phyloP scores from a whole-genome alignment of 2,797 vertebrate species.

The Silurus lanzhouensis region DNA sequence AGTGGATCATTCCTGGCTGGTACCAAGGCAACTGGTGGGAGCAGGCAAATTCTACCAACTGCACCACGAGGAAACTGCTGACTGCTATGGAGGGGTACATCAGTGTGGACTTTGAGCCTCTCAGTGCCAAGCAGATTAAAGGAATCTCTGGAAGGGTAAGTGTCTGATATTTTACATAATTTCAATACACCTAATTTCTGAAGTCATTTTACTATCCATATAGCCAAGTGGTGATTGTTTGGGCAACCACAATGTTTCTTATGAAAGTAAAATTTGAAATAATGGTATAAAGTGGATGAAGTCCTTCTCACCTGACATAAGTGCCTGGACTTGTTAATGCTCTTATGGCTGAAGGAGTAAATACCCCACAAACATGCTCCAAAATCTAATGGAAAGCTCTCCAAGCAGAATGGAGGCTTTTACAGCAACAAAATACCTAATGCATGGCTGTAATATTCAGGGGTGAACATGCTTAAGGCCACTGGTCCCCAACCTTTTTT shows the following conservation, averaged over 20 bases:
- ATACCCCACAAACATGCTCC: neutral
- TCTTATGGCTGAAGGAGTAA: neutral
- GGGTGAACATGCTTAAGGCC: neutral
- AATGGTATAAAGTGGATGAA: neutral
- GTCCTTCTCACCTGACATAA: neutral
- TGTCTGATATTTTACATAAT: conserved; percentile 7
- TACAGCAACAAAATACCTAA: too few species aligned
- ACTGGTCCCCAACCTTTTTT: neutral
- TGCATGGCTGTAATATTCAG: neutral
- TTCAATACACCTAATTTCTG: neutral
- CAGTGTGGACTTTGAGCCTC: conserved; percentile 97
- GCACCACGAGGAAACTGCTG: conserved; percentile 90
- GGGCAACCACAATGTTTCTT: neutral
- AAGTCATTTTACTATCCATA: neutral
- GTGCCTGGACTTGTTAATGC: neutral
- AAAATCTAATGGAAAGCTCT: neutral
- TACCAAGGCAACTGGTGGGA: conserved; percentile 98
- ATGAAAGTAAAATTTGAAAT: neutral
- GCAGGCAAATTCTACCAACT: conserved; percentile 89
- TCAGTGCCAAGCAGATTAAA: conserved; percentile 90
- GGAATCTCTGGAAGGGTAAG: conserved; percentile 97
- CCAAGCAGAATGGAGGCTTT: neutral
- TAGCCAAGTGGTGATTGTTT: neutral
- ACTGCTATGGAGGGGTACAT: conserved; percentile 98
- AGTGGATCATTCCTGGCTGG: conserved; percentile 99